Base-by-base conservation (phyloP, 2,113 vertebrate genomes). In the Acanthochromis polyacanthus region DNA sequence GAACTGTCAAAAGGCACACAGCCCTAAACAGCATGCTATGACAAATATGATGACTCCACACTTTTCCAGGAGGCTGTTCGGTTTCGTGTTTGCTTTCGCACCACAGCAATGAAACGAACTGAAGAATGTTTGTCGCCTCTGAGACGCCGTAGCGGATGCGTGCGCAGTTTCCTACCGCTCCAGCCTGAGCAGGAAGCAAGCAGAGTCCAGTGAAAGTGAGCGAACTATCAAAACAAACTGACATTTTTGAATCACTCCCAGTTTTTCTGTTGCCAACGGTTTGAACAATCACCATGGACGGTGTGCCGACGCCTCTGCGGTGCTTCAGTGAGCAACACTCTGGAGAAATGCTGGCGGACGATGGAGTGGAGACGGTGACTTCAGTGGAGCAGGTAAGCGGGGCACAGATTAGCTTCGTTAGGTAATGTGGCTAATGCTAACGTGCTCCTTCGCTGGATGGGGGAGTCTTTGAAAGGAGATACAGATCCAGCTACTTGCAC, bases 301-400 rank as follows among this genome's bases (percentile, higher is more conserved):
- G 75, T 0, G 15, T 75, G 3, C 52, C 83, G 36, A 50, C 63
- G 10, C 57, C 88, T 22, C 61, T 95, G 78, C 91, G 95, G 45
- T 95, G 92, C 78, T 93, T 94, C 55, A 10, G 50, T 0, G 94
- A 94, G 57, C 28, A 68, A 14, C 94, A 95, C 14, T 12, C 82
- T 2, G 79, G 64, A 5, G 94, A 95, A 51, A 83, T 85, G 86
- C 89, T 94, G n/a, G 62, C 63, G 28, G 94, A 95, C 56, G 94
- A 95, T 80, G 92, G 82, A 10, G 85, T 94, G 81, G 86, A 92
- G 45, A 92, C 93, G 1, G 93, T 94, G 68, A 95, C 95, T 84
- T 95, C 95, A 3, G 81, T 59, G 65, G 94, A 95, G 80, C 95
- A 95, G 93, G 95, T 95, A 78, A 93, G 84, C 53, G 43, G 43